A percentile compares a stretch with the other conserved stretches of the same genome.
These are phyloP conservation scores for Lottia scabra DNA, from an alignment of 2,888 invertebrate species.

Conservation along the genomic window DNA sequence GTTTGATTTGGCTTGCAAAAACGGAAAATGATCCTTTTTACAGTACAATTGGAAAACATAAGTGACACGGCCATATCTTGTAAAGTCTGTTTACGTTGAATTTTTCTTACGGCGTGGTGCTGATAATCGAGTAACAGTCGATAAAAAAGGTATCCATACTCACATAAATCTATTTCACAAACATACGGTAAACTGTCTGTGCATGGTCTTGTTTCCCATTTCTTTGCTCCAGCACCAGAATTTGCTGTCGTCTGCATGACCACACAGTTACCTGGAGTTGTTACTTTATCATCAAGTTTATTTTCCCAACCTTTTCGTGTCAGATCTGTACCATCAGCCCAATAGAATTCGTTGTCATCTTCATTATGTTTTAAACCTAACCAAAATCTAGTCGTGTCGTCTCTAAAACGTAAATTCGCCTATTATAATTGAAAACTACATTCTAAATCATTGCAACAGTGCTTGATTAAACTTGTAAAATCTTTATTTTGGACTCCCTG, in stretches of 20 bases:
- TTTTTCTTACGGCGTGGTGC: no score
- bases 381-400: conserved; percentile 3
- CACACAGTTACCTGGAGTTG: conserved; percentile 7
- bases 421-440: no score
- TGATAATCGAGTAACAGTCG: no score
- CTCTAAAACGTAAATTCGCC: neutral
- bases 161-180: conserved; percentile 12
- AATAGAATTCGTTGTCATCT: conserved; percentile 11
- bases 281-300: neutral
- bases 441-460: no score
- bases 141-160: neutral
- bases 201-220: conserved; percentile 3
- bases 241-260: neutral
- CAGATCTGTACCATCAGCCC: conserved; percentile 13
- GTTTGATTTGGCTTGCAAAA: no score
- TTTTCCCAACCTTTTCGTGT: conserved; percentile 1
- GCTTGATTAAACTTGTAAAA: no score
- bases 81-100: no score
- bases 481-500: no score
- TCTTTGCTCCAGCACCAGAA: neutral
- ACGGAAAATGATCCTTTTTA: no score
- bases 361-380: conserved; percentile 9
- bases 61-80: no score
- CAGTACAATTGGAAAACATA: no score
- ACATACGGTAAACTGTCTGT: conserved; percentile 6